Evolutionary conservation across 2,797 vertebrate genomes (phyloP).

Genomic region (Mormyrops boulengeri): DNA sequence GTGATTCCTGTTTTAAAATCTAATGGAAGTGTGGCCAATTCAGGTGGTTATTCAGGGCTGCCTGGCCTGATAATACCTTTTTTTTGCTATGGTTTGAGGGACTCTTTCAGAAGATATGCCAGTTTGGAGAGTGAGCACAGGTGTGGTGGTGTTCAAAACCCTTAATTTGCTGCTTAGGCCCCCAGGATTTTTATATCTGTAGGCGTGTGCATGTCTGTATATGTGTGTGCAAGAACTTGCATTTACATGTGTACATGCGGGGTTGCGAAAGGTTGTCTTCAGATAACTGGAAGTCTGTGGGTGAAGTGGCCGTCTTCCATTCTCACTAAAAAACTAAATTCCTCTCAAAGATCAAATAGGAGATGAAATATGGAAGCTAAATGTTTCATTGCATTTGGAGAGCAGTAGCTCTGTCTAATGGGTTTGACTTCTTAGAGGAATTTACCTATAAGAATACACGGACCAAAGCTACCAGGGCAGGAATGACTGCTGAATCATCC

Average conservation of each 20-base stretch:
- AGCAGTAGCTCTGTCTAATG: neutral
- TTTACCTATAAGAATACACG: neutral
- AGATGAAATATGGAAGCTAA: neutral
- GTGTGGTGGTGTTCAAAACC: neutral
- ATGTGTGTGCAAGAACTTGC: neutral
- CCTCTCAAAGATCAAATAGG: neutral
- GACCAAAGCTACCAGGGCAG: neutral
- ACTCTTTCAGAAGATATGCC: neutral
- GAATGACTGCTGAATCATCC: neutral
- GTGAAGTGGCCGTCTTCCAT: neutral
- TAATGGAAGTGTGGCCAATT: neutral
- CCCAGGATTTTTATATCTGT: neutral
- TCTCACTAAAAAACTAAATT: neutral
- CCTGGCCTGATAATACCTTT: neutral
- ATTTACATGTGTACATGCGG: neutral
- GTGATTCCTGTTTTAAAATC: neutral
- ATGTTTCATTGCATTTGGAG: neutral
- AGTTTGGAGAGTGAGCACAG: neutral
- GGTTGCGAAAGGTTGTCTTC: neutral
- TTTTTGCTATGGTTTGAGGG: neutral
- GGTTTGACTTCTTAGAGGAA: neutral
- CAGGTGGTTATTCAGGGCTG: neutral
- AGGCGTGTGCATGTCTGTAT: slow-evolving; percentile 3
- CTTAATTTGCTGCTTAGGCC: neutral
- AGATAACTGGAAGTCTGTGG: neutral